These are phyloP conservation scores for Oriolus oriolus DNA, from an alignment of 2,113 vertebrate species.

Conservation along the genomic window DNA sequence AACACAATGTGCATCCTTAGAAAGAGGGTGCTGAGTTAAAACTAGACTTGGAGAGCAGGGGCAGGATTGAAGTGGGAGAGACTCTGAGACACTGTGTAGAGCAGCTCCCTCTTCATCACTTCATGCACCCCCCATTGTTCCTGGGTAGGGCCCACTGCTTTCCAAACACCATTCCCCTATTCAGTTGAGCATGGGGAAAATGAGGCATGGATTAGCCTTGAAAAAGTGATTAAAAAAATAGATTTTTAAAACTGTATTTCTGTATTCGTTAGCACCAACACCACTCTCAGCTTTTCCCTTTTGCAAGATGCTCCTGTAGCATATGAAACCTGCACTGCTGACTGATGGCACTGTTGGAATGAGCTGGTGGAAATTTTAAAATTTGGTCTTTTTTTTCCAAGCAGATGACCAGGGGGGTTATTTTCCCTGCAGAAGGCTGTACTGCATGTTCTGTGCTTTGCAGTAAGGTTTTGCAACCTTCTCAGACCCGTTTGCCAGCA, in stretches of 20 bases:
- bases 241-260: neutral
- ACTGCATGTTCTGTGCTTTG: neutral
- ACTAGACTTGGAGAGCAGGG: neutral
- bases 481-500: neutral
- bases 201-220: neutral
- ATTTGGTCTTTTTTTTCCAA: neutral
- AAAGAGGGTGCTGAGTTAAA: neutral
- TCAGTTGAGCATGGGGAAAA: neutral
- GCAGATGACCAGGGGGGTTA: neutral
- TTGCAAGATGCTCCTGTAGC: neutral
- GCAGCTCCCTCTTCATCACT: neutral
- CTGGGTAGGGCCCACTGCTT: neutral
- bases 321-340: neutral
- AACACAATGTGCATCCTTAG: neutral
- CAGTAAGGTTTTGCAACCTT: neutral
- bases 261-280: neutral
- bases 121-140: neutral
- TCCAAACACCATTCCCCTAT: rapidly evolving
- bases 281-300: neutral
- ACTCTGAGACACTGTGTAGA: neutral
- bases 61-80: neutral
- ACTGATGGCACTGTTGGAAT: neutral
- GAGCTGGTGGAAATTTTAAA: neutral
- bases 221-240: neutral
- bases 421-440: neutral